These are phyloP conservation scores for Xenops minutus DNA, from an alignment of 2,797 vertebrate genomes.

Conservation along the genomic window DNA sequence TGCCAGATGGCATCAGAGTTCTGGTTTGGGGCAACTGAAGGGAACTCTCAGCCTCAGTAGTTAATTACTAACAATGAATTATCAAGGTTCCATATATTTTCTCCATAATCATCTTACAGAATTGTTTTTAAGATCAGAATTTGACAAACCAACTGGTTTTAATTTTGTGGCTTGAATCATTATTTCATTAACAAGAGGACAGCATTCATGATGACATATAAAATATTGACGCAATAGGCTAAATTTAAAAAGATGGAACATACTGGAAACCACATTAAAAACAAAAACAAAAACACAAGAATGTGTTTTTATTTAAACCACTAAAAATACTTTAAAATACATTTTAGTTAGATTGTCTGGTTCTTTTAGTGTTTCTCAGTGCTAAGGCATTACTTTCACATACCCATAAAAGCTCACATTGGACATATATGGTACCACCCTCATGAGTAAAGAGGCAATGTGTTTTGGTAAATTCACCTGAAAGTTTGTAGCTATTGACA, in stretches of 20 bases:
- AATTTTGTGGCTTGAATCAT: conserved; percentile 69
- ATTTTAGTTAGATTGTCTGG: conserved; percentile 39
- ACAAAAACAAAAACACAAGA: neutral
- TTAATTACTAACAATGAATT: neutral
- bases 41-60: neutral
- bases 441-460: neutral
- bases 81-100: neutral
- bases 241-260: conserved; percentile 63
- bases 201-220: conserved; percentile 56
- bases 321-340: conserved; percentile 59
- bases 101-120: neutral
- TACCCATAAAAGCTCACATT: conserved; percentile 12
- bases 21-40: neutral
- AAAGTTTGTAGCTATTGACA: conserved; percentile 3
- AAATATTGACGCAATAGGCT: conserved; percentile 64
- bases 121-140: conserved; percentile 13
- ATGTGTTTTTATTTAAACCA: conserved; percentile 54
- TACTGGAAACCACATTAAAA: conserved; percentile 54
- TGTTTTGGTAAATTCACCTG: conserved; percentile 33
- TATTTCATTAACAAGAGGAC: conserved; percentile 68
- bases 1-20: neutral
- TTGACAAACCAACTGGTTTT: conserved; percentile 55
- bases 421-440: neutral
- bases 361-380: conserved; percentile 11
- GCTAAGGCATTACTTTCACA: conserved; percentile 13